A percentile compares a stretch with the other conserved stretches of the same genome.
Evolutionary conservation across 2,113 vertebrate genomes (phyloP).

Genomic region (Stictonetta naevosa): DNA sequence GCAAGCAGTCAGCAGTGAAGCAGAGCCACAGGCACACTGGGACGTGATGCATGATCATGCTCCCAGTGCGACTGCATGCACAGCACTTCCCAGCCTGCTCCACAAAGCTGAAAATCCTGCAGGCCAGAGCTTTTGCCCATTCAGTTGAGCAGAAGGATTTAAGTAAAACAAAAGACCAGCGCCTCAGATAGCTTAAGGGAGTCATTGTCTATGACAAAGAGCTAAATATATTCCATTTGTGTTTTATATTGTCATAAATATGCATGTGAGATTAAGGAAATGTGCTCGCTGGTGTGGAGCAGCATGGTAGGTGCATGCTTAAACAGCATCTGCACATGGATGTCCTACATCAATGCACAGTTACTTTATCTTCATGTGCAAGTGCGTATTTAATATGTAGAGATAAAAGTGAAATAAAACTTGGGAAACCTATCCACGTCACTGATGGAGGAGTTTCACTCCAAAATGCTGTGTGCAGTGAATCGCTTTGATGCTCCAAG

Average conservation of each 20-base stretch:
- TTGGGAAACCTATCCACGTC: neutral
- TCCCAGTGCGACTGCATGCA: neutral
- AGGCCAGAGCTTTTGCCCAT: neutral
- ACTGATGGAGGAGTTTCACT: neutral
- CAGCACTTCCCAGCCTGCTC: neutral
- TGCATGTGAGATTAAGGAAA: neutral
- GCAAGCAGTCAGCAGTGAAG: neutral
- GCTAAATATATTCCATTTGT: neutral
- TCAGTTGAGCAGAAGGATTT: neutral
- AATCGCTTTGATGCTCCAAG: neutral
- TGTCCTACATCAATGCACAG: neutral
- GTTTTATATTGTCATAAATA: neutral
- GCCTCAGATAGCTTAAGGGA: neutral
- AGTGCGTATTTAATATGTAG: neutral
- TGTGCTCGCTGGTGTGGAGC: neutral
- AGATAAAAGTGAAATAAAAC: neutral
- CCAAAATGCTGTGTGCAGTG: neutral
- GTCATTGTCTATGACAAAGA: neutral
- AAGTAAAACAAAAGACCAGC: neutral
- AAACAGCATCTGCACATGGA: neutral
- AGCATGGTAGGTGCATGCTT: neutral
- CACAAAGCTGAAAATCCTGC: neutral
- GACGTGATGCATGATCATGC: fast-evolving
- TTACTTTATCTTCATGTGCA: neutral
- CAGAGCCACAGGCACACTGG: neutral